phyloP scores from a whole-genome alignment of 2,113 vertebrate species.

The Aplodontia rufa region DNA sequence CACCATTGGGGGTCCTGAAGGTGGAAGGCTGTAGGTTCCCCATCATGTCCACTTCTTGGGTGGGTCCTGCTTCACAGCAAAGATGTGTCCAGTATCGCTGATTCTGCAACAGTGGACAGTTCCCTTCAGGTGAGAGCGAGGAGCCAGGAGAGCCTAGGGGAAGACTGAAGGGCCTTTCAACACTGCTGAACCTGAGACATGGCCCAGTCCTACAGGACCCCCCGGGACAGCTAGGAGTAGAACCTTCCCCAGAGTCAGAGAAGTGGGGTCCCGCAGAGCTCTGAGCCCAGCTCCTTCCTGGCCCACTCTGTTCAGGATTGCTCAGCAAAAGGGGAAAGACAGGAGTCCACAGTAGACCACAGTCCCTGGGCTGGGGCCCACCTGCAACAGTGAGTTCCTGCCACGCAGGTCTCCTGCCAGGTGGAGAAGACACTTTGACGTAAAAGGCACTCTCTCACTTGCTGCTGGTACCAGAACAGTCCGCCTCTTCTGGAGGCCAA shows the following conservation, averaged over 20 bases:
- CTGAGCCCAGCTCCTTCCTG: not conserved
- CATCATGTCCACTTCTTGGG: too few relatives aligned
- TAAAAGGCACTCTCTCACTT: not conserved
- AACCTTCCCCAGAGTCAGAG: not conserved
- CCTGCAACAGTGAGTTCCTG: not conserved
- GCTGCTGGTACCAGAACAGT: not conserved
- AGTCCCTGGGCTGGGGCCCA: not conserved
- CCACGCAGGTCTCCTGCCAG: not conserved
- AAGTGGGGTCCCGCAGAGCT: not conserved
- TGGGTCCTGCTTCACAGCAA: not conserved
- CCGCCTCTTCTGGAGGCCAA: not conserved
- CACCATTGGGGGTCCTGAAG: not conserved
- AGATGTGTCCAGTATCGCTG: not conserved
- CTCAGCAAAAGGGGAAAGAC: not conserved
- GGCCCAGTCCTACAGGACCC: not conserved
- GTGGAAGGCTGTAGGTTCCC: too few relatives aligned
- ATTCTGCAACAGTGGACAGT: rapidly evolving
- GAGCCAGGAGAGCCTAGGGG: not conserved
- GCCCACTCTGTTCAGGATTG: not conserved
- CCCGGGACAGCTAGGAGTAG: not conserved
- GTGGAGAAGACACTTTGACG: not conserved
- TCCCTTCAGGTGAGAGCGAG: not conserved
- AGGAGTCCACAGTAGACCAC: not conserved
- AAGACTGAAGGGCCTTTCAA: not conserved
- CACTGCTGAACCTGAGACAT: not conserved